Conservation (phyloP, 2,888 invertebrate species). For the Trachelus troglodyta region DNA sequence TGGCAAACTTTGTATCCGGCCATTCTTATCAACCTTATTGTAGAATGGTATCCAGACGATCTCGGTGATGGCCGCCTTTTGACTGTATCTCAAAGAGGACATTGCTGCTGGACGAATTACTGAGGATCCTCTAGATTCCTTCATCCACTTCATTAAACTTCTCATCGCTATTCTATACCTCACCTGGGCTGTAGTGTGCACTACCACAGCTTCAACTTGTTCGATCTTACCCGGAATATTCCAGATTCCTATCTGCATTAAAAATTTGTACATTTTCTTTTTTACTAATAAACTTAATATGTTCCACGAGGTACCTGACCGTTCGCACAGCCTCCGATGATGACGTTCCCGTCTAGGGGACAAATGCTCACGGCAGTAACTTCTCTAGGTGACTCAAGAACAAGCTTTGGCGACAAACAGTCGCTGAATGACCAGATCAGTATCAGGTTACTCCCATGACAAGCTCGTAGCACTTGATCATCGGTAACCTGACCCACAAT, state of each 20-base stretch:
- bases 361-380: slow-evolving; percentile 76
- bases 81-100: slow-evolving; percentile 74
- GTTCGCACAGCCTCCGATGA: slow-evolving; percentile 79
- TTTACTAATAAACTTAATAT: neutral
- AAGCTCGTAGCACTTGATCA: slow-evolving; percentile 59
- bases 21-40: slow-evolving; percentile 71
- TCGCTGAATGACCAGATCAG: slow-evolving; percentile 82
- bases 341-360: slow-evolving; percentile 75
- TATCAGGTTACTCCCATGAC: slow-evolving; percentile 75
- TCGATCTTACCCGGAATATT: slow-evolving; percentile 75
- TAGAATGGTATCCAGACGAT: slow-evolving; percentile 78
- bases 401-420: slow-evolving; percentile 76
- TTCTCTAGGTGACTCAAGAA: slow-evolving; percentile 76
- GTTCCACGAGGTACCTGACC: slow-evolving; percentile 66
- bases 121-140: slow-evolving; percentile 71
- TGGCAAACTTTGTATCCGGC: slow-evolving; percentile 67
- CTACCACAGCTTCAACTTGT: slow-evolving; percentile 73
- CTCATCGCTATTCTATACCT: slow-evolving; percentile 73
- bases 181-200: slow-evolving; percentile 73
- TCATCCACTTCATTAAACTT: slow-evolving; percentile 78
- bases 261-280: neutral
- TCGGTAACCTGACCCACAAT: slow-evolving; percentile 26
- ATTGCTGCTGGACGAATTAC: slow-evolving; percentile 72
- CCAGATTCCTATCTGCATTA: slow-evolving; percentile 75
- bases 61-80: slow-evolving; percentile 73